Percentiles rank a stretch among this genome's conserved stretches.
These are phyloP conservation scores for Crypturellus tataupa DNA, from an alignment of 2,797 vertebrate genomes.

Conservation along the genomic window DNA sequence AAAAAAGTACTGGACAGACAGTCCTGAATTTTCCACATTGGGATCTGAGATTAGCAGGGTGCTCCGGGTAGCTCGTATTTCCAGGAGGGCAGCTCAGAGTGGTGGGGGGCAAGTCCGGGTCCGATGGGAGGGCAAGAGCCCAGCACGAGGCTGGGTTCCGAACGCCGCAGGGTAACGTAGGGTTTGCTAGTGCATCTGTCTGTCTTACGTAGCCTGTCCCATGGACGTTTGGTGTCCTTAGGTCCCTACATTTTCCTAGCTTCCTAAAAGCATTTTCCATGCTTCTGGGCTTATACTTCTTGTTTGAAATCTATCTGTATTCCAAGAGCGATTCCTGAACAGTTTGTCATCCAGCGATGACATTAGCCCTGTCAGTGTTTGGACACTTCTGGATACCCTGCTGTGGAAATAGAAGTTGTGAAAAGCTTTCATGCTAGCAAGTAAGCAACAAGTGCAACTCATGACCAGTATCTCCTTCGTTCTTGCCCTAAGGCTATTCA, in stretches of 20 bases:
- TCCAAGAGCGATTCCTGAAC: conserved; percentile 21
- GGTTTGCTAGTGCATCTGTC: not conserved
- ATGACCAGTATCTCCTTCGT: conserved; percentile 42
- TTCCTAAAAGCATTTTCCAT: not conserved
- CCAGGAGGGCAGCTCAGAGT: conserved; percentile 11
- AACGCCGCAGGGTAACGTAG: not conserved
- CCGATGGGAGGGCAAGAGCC: conserved; percentile 33
- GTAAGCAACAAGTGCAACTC: not conserved
- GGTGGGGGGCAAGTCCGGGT: conserved; percentile 36
- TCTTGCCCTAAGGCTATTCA: conserved; percentile 47
- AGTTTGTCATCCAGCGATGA: not conserved
- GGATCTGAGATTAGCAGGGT: conserved; percentile 67
- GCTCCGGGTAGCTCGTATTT: conserved; percentile 72
- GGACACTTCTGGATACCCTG: conserved; percentile 27
- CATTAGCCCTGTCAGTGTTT: not conserved
- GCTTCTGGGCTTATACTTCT: not conserved
- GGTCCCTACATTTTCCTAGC: not conserved
- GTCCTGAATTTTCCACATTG: conserved; percentile 71
- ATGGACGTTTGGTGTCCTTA: not conserved
- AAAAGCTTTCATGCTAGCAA: not conserved
- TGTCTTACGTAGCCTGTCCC: conserved; percentile 46
- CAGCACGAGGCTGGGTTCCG: conserved; percentile 16
- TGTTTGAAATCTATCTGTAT: not conserved
- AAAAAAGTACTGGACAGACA: not conserved
- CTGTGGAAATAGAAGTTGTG: conserved; percentile 42